phyloP scores from a whole-genome alignment of 2,797 vertebrate genomes.

The Typhlichthys subterraneus region DNA sequence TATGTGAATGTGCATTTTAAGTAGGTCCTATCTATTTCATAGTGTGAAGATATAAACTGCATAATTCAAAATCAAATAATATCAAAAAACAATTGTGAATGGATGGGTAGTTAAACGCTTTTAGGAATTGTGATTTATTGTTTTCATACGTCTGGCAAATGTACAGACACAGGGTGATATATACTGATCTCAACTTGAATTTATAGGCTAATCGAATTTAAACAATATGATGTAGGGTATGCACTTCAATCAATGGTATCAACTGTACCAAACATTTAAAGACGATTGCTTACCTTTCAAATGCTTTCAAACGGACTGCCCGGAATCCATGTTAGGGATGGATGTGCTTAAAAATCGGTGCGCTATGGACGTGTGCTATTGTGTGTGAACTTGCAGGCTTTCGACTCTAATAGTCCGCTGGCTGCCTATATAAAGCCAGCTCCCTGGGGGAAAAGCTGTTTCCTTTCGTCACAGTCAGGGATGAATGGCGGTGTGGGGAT shows the following conservation, averaged over 20 bases:
- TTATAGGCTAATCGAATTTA: no score
- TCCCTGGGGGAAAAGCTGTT: conserved; percentile 57
- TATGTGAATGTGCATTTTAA: no score
- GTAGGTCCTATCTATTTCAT: no score
- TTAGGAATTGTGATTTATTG: no score
- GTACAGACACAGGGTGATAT: no score
- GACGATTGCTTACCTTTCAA: conserved; percentile 56
- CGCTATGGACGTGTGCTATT: conserved; percentile 15
- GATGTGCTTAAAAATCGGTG: conserved; percentile 4
- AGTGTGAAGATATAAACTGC: no score
- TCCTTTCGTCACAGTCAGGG: conserved; percentile 52
- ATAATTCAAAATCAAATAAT: no score
- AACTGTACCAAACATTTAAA: not conserved
- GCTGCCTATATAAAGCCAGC: conserved; percentile 62
- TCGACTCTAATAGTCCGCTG: conserved; percentile 42
- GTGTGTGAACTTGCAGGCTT: conserved; percentile 28
- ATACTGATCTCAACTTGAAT: no score
- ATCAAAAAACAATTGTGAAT: no score
- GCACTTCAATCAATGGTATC: not conserved
- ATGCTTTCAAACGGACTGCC: conserved; percentile 38
- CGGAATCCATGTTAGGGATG: conserved; percentile 35
- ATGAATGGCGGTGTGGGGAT: conserved; percentile 17
- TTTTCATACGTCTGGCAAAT: no score
- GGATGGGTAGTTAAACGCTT: no score
- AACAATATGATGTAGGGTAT: not conserved